These are phyloP conservation scores for Desmophyllum pertusum DNA, from an alignment of 92 coral and sea anemone species.

Conservation along the genomic window DNA sequence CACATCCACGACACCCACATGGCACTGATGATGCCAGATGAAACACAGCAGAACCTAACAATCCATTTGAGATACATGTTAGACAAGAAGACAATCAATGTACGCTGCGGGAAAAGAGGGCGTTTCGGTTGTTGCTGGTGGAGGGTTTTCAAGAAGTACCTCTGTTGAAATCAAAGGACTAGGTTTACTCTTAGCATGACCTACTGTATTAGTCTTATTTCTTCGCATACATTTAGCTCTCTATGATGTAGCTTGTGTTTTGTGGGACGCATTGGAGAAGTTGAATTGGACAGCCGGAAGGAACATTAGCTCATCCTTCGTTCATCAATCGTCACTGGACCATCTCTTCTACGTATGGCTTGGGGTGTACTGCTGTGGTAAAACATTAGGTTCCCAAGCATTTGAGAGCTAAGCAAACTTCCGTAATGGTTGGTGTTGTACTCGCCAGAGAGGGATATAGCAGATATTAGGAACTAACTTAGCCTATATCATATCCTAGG, in stretches of 20 bases:
- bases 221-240: conserved; percentile 26
- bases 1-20: no score
- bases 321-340: conserved; percentile 66
- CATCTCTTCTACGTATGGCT: conserved; percentile 51
- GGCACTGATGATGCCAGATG: conserved; percentile 5
- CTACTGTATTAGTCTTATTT: conserved; percentile 61
- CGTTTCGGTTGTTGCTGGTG: conserved; percentile 6
- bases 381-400: conserved; percentile 84
- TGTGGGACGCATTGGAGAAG: conserved; percentile 77
- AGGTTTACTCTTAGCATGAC: conserved; percentile 64
- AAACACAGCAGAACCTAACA: background rate
- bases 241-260: conserved; percentile 67
- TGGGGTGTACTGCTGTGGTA: background rate
- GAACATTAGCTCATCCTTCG: conserved; percentile 57
- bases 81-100: background rate
- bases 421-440: background rate
- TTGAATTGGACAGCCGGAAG: conserved; percentile 76
- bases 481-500: conserved; percentile 35
- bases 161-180: conserved; percentile 54
- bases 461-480: conserved; percentile 63
- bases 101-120: background rate
- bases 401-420: conserved; percentile 58
- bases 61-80: background rate
- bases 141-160: conserved; percentile 33
- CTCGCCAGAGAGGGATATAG: conserved; percentile 68